Conservation (phyloP, 2,888 invertebrate genomes). For the Amaurobius ferox region DNA sequence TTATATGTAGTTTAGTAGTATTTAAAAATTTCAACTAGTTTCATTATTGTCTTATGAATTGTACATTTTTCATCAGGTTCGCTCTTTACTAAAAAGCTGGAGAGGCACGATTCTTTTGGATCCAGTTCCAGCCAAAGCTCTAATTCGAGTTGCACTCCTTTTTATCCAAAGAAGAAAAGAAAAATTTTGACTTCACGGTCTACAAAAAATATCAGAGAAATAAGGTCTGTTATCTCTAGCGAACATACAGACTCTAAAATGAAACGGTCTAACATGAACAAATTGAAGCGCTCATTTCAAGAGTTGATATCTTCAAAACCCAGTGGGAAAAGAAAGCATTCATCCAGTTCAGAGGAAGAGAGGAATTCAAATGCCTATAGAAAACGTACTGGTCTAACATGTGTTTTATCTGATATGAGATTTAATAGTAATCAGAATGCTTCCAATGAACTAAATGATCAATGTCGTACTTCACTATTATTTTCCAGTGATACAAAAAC, state of each 20-base stretch:
- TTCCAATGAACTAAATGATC: background rate
- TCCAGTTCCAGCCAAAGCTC: constrained; percentile 47
- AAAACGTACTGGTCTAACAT: constrained; percentile 20
- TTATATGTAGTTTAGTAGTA: background rate
- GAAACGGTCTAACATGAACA: background rate
- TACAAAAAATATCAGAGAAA: constrained; percentile 46
- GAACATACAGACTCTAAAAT: background rate
- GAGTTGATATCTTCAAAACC: background rate
- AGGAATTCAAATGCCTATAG: background rate
- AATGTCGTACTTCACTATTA: no score
- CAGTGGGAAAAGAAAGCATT: constrained; percentile 34
- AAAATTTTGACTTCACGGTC: constrained; percentile 56
- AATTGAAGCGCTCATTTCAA: background rate
- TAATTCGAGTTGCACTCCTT: constrained; percentile 49
- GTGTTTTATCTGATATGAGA: constrained; percentile 29
- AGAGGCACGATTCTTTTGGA: constrained; percentile 33
- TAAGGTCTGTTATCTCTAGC: constrained; percentile 13
- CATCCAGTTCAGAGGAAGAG: constrained; percentile 33
- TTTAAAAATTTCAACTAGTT: background rate
- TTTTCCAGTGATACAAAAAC: background rate
- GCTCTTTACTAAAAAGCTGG: background rate
- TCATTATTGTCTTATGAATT: background rate
- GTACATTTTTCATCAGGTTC: no score
- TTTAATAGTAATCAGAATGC: background rate
- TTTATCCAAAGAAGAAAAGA: constrained; percentile 49